Evolutionary conservation across 2,797 vertebrate genomes (phyloP).

Genomic region (Molossus molossus): DNA sequence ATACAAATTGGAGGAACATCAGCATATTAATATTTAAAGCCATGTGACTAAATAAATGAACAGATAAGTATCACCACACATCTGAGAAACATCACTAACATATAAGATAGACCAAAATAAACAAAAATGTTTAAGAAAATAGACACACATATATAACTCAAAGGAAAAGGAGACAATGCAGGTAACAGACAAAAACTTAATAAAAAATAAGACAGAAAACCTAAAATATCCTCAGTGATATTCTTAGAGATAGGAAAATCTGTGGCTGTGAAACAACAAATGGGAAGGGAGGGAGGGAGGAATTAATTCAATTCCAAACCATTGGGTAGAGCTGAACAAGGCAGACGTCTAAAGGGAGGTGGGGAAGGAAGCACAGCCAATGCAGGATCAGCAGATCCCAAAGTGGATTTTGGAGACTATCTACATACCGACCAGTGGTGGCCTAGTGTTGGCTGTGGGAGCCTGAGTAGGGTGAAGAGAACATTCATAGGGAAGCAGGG

Average conservation of each 20-base stretch:
- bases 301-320: not conserved
- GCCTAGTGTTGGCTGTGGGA: not conserved
- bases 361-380: not conserved
- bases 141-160: not conserved
- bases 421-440: not conserved
- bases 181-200: not conserved
- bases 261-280: not conserved
- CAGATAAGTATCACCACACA: not conserved
- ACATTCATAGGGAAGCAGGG: not conserved
- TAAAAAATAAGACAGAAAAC: not conserved
- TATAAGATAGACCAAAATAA: not conserved
- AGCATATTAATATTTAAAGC: conserved; percentile 51
- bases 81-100: not conserved
- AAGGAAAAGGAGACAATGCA: not conserved
- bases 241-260: not conserved
- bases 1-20: conserved; percentile 23
- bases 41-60: conserved; percentile 32
- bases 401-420: not conserved
- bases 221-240: conserved; percentile 33
- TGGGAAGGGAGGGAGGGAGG: not conserved
- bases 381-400: not conserved
- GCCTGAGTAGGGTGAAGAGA: not conserved
- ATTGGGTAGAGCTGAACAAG: not conserved
- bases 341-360: not conserved
- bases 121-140: not conserved